These are phyloP conservation scores for Crotalus helleri DNA, from an alignment of 2,113 vertebrate genomes.

Conservation along the genomic window DNA sequence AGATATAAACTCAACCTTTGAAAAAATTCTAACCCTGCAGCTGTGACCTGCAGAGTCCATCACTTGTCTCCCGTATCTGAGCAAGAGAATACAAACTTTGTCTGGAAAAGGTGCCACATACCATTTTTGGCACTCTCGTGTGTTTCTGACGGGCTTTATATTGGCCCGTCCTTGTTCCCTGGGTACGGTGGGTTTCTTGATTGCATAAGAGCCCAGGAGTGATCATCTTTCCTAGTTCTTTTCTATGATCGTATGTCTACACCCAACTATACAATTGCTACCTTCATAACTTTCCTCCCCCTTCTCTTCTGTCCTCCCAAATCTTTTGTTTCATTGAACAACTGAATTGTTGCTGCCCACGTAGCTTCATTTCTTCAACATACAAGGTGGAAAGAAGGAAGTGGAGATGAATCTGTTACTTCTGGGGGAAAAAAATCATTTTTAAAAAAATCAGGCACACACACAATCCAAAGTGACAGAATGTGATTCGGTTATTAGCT, in stretches of 20 bases:
- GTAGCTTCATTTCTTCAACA: background rate
- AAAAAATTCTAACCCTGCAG: no score
- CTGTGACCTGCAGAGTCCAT: no score
- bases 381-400: background rate
- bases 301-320: background rate
- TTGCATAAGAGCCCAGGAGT: background rate
- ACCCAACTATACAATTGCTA: background rate
- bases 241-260: background rate
- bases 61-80: no score
- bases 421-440: background rate
- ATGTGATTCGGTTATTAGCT: background rate
- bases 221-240: no score
- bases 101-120: no score
- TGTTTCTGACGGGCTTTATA: no score
- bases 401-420: background rate
- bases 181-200: background rate
- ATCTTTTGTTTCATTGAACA: background rate
- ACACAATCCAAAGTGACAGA: background rate
- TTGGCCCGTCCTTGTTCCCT: background rate
- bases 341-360: background rate
- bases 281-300: background rate
- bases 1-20: background rate
- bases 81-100: no score
- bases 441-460: background rate
- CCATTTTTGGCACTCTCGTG: background rate